Evolutionary conservation across 2,797 vertebrate genomes (phyloP), one percentile per base, ranked within the genome.

Genomic region (Mustela erminea): DNA sequence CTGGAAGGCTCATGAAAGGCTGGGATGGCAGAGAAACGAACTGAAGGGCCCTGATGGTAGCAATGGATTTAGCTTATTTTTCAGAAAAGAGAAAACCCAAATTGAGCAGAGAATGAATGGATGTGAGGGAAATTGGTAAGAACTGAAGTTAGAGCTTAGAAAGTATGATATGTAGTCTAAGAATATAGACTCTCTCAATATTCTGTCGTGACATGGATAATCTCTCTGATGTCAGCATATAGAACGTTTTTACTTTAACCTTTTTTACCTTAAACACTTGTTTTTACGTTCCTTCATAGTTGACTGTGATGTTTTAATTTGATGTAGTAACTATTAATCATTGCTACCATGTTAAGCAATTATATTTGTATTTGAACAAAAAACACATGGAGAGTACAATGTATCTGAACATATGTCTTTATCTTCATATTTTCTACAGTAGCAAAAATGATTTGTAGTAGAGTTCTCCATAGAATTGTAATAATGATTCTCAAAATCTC

Each of bases 401-500:
- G n/a, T 4, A 96, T 84, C 84, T 78, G 27, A 66, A 43, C 20
- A 64, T 66, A 90, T 68, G 70, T 93, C 29, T 80, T 95, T 85
- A 54, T 92, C 29, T 66, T 70, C 64, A 43, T 74, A 43, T 64
- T 92, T 90, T 89, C 80, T 90, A 90, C 2, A 32, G 2, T 54
- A 60, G 87, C 54, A 83, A 95, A 85, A 29, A 72, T 84, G 8
- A 72, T 52, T 81, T 93, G 18, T 87, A 82, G 15, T n/a, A 62
- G 49, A 75, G 52, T 88, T 66, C 81, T 94, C 60, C 29, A 86
- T 60, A 60, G 68, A 92, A 95, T 75, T 75, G 35, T 85, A 95
- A 81, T 74, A 97, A 97, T 96, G 93, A 78, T 98, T 97, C 70
- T 97, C 75, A 96, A 96, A 98, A 96, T 21, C 83, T 94, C 64